Conservation (phyloP, 1,140 invertebrate genomes). For the Schlechtendalia chinensis region DNA sequence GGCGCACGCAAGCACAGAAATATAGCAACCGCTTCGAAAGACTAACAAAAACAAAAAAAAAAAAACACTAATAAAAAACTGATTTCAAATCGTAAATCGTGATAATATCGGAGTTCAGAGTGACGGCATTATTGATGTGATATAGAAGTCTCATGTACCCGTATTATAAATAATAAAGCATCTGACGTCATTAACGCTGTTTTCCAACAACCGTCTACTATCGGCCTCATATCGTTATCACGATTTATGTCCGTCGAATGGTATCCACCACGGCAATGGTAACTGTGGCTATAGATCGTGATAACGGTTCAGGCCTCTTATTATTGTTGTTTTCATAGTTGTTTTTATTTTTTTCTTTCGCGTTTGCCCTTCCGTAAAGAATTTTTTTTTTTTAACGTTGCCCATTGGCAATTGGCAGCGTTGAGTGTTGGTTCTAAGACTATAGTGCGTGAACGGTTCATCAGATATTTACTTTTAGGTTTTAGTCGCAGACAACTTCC, state of each 20-base stretch:
- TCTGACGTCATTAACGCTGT: background rate
- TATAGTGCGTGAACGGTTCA: background rate
- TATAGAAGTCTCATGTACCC: background rate
- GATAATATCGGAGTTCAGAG: background rate
- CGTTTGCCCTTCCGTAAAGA: no score
- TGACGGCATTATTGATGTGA: background rate
- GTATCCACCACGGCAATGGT: no score
- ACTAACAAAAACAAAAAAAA: background rate
- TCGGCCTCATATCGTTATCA: no score
- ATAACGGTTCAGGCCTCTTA: no score
- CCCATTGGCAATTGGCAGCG: background rate
- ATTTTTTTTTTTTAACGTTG: no score
- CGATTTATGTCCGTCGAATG: no score
- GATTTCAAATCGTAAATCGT: background rate
- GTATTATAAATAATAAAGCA: background rate
- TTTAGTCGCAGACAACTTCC: background rate
- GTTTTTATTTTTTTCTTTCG: no score
- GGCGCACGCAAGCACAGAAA: background rate
- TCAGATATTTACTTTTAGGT: background rate
- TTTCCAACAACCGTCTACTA: background rate
- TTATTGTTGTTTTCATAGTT: no score
- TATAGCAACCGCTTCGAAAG: background rate
- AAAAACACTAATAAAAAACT: no score
- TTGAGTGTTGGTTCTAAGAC: background rate
- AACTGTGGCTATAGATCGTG: no score